Evolutionary conservation across 1,140 invertebrate genomes (phyloP), one percentile per base, ranked within the genome.

Genomic region (Ostrea edulis): DNA sequence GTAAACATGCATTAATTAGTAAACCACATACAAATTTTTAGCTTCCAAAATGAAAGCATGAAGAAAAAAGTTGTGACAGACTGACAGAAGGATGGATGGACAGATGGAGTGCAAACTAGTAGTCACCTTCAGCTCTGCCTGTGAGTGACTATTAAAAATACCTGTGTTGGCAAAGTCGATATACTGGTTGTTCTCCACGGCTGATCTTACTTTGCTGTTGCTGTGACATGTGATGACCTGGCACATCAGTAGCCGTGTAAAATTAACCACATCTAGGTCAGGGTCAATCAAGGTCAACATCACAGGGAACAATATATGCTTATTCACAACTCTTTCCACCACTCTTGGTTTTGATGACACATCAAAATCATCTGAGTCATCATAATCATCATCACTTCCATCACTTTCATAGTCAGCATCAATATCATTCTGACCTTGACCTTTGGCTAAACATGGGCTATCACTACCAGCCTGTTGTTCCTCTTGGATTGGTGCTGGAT

Each of bases 181-280:
- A 51, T 90, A 84, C 52, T 87, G 22, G 4, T 86, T 86, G 22
- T 29, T 82, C 8, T 62, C 54, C 22, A 85, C 85, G 0, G 89
- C 91, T 25, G 81, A 81, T 71, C 89, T 88, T 55, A 90, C 91
- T 14, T 84, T 86, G 25, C 86, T 89, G 84, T 91, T 91, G 20
- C 62, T 88, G 82, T 89, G 84, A 84, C 62, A 88, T 8, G 35
- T 44, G 12, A 90, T 84, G 14, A 87, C 54, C 58, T 91, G 91
- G 83, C 91, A 90, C 44, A 89, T 84, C 87, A 91, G 89, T 3
- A 88, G 86, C 51, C 90, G 68, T 7, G 68, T 77, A 29, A 88
- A 65, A 44, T 85, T 62, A 2, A 90, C 22, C 9, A 88, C 22
- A 68, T 91, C 68, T 4, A 71, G 25, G 20, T 88, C 29, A 9